Evolutionary conservation across 1,140 invertebrate genomes (phyloP), one percentile per base, ranked within the genome.

Genomic region (Gonioctena quinquepunctata): DNA sequence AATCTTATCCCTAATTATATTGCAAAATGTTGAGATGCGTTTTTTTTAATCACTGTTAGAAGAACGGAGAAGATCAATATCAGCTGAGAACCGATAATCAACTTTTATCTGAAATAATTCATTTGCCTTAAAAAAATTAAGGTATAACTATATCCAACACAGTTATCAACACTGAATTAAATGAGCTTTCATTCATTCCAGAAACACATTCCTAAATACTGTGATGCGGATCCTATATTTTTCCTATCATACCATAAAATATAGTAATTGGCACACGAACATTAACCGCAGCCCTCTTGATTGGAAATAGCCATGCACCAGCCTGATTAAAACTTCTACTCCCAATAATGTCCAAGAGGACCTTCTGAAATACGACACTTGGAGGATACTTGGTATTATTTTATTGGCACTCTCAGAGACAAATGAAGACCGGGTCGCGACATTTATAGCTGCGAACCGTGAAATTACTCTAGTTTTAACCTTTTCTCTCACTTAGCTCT

Each of bases 371-470:
- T 72, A 72, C 70, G 70, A 50, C 61, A 21, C 61, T 62, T 48
- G 18, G n/a, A 59, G 57, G 70, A 68, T 66, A 28, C 70, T 72
- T 68, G 23, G 63, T 65, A 72, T 72, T 65, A 72, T 72, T 72
- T 72, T 72, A 72, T 72, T 68, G 70, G 70, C 49, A 60, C 70
- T 72, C 54, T 48, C 25, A 59, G 63, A 72, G 70, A 72, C 66
- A 68, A 72, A 72, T 72, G 70, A 68, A 72, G 70, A 72, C 70
- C 62, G 66, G 66, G 66, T 72, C 66, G 63, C 56, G 70, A 72
- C 70, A 67, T 68, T 72, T 72, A 72, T 65, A 33, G 54, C 70
- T n/a, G n/a, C 18, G 48, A 67, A 54, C 54, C 54, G 26, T 28
- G 18, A 27, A 59, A 70, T 68, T 61, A 54, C 25, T 66, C 56